These are phyloP conservation scores for Potamarius usumacintae DNA, from an alignment of 2,113 vertebrate species.

Conservation along the genomic window DNA sequence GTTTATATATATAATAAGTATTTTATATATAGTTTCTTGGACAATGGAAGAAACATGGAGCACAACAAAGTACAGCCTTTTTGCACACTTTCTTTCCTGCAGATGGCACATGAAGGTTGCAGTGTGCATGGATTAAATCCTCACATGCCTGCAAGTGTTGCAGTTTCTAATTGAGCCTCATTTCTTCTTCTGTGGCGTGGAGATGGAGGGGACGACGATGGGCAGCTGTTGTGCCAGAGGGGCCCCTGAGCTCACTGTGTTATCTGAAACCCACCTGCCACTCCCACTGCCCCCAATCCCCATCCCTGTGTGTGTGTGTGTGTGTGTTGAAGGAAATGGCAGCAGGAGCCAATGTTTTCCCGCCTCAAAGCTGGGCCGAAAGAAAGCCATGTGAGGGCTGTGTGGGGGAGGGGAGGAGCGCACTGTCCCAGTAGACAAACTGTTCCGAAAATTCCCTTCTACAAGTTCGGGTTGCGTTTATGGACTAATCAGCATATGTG, in stretches of 20 bases:
- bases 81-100: background rate
- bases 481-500: background rate
- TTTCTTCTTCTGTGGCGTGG: constrained; percentile 32
- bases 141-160: constrained; percentile 9
- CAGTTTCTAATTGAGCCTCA: constrained; percentile 10
- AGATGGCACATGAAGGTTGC: background rate
- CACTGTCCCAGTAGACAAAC: background rate
- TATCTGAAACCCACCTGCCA: constrained; percentile 62
- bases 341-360: constrained; percentile 24
- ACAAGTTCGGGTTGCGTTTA: background rate
- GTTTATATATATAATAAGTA: too few species aligned
- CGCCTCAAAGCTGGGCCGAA: constrained; percentile 35
- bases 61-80: background rate
- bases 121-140: background rate
- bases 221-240: constrained; percentile 64
- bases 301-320: constrained; percentile 22
- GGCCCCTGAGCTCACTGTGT: constrained; percentile 48
- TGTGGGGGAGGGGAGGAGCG: constrained; percentile 35
- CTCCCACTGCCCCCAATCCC: constrained; percentile 39
- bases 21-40: background rate
- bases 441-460: constrained; percentile 16
- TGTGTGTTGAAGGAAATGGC: background rate
- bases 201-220: constrained; percentile 30
- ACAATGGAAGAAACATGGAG: background rate
- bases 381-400: constrained; percentile 28